phyloP scores from a whole-genome alignment of 1,140 invertebrate genomes.

The Aphaenogaster floridana region DNA sequence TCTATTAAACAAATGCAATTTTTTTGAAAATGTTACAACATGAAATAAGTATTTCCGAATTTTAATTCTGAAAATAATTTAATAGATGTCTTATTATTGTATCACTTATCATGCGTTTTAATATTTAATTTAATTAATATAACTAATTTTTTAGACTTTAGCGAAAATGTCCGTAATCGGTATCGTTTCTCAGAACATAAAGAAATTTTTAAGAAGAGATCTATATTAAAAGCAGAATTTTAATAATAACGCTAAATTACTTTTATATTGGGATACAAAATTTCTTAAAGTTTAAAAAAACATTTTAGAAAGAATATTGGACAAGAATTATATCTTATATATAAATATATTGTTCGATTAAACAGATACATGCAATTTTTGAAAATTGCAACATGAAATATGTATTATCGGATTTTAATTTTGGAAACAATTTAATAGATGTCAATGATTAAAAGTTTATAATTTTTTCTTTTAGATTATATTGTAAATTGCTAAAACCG shows the following conservation, averaged over 20 bases:
- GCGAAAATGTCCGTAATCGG: too few relatives aligned
- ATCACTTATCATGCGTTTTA: too few relatives aligned
- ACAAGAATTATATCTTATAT: too few relatives aligned
- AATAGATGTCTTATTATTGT: background rate
- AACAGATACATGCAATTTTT: background rate
- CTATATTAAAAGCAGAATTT: too few relatives aligned
- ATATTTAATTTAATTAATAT: too few relatives aligned
- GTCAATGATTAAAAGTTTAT: background rate
- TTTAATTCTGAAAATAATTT: constrained; percentile 1
- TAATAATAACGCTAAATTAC: too few relatives aligned
- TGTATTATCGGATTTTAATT: background rate
- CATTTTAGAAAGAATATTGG: too few relatives aligned
- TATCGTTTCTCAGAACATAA: too few relatives aligned
- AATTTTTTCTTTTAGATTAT: background rate
- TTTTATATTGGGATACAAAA: too few relatives aligned
- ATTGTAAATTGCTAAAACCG: background rate
- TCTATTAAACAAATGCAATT: background rate
- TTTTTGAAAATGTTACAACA: background rate
- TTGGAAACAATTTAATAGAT: background rate
- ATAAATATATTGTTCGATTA: background rate
- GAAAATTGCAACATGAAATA: background rate
- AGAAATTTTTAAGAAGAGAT: too few relatives aligned
- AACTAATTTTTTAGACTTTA: too few relatives aligned
- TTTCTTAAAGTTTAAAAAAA: too few relatives aligned
- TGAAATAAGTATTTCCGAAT: background rate